Evolutionary conservation across 2,113 vertebrate species (phyloP).

Genomic region (Daphoenositta chrysoptera): DNA sequence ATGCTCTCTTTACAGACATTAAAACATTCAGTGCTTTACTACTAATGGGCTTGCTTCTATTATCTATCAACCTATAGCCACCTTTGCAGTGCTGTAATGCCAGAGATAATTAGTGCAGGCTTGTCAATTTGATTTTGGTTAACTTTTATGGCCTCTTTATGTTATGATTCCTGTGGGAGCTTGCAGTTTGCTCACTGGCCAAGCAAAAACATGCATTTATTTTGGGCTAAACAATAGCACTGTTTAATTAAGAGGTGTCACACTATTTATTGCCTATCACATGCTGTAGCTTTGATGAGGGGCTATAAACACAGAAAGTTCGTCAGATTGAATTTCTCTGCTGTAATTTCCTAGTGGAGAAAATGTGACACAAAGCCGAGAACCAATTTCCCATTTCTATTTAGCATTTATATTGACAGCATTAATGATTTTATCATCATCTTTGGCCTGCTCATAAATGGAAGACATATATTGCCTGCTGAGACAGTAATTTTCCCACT

Average conservation of each 20-base stretch:
- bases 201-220: constrained; percentile 42
- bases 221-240: constrained; percentile 54
- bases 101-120: constrained; percentile 64
- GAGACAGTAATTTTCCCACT: constrained; percentile 12
- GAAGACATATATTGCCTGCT: constrained; percentile 36
- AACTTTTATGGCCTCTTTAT: constrained; percentile 60
- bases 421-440: constrained; percentile 78
- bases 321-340: constrained; percentile 70
- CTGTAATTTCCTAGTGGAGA: constrained; percentile 71
- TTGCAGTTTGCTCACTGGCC: not conserved
- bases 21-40: not conserved
- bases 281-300: constrained; percentile 59
- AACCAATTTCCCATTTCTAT: constrained; percentile 77
- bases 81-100: constrained; percentile 43
- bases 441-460: constrained; percentile 64
- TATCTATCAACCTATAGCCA: constrained; percentile 40
- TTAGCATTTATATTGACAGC: constrained; percentile 82
- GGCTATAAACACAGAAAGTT: constrained; percentile 56
- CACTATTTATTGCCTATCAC: constrained; percentile 58
- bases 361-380: constrained; percentile 68
- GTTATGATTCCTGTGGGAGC: constrained; percentile 47
- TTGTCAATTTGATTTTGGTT: constrained; percentile 69
- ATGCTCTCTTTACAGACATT: constrained; percentile 20
- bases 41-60: constrained; percentile 55
- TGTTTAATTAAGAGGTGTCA: constrained; percentile 75